Percentiles rank a stretch among this genome's conserved stretches.
Conservation (phyloP, 2,888 invertebrate genomes). For the Euclidia mi region DNA sequence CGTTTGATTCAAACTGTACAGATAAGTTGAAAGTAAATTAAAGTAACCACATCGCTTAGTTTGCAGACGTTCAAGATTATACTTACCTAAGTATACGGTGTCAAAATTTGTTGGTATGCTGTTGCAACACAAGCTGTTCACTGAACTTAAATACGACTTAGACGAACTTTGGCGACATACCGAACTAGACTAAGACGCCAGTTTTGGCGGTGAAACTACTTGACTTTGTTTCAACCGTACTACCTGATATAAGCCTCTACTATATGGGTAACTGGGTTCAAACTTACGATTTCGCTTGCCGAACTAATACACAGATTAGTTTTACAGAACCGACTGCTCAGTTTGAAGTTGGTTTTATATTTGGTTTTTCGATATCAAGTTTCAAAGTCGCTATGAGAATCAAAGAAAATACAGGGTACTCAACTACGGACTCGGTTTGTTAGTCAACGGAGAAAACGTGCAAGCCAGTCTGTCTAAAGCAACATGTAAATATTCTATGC, state of each 20-base stretch:
- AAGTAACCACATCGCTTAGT: conserved; percentile 52
- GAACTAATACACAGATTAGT: conserved; percentile 20
- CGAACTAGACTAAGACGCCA: conserved; percentile 79
- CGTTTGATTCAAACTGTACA: conserved; percentile 60
- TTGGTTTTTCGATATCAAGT: conserved; percentile 10
- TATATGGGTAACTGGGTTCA: conserved; percentile 22
- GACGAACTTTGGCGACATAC: conserved; percentile 81
- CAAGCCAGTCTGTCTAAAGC: background rate
- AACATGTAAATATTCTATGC: background rate
- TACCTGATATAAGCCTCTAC: conserved; percentile 50
- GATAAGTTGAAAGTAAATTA: conserved; percentile 71
- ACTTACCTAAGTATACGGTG: conserved; percentile 73
- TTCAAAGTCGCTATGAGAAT: conserved; percentile 6
- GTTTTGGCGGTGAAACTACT: conserved; percentile 75
- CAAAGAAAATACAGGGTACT: conserved; percentile 14
- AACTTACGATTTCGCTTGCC: conserved; percentile 35
- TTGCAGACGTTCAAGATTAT: conserved; percentile 61
- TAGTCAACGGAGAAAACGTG: conserved; percentile 4
- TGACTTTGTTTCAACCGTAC: conserved; percentile 62
- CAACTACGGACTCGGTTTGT: conserved; percentile 4
- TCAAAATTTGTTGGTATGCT: conserved; percentile 87
- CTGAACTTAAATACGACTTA: conserved; percentile 87
- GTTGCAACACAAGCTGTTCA: conserved; percentile 84
- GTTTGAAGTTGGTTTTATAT: conserved; percentile 7
- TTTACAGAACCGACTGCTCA: conserved; percentile 6